phyloP scores from a whole-genome alignment of 64 coral and sea anemone species.

The Acropora tenuis region DNA sequence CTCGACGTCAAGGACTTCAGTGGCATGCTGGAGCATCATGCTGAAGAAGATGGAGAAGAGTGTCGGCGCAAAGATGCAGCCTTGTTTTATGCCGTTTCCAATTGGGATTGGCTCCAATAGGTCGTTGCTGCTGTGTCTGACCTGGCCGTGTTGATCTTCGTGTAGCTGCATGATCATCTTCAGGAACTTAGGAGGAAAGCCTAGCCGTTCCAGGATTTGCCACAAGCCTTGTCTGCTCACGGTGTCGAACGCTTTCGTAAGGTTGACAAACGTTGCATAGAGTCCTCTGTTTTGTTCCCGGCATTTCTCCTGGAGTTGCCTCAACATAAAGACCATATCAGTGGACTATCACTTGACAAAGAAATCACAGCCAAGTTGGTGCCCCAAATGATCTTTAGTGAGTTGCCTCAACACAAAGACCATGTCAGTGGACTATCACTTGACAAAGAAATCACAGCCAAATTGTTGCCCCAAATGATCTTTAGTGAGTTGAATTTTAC shows the following conservation, averaged over 20 bases:
- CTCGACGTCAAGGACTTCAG: background rate
- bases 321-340: no score
- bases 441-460: no score
- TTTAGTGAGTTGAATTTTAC: no score
- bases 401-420: no score
- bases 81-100: slow-evolving; percentile 35
- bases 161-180: background rate
- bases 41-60: slow-evolving; percentile 41
- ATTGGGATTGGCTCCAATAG: slow-evolving; percentile 8
- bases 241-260: background rate
- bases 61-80: slow-evolving; percentile 17
- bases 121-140: background rate
- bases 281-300: background rate
- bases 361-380: no score
- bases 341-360: no score
- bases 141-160: background rate
- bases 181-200: background rate
- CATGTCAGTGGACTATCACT: no score
- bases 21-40: background rate
- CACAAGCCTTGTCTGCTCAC: background rate
- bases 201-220: background rate
- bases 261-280: background rate
- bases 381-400: no score
- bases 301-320: background rate
- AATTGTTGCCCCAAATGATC: no score